A percentile compares a stretch with the other conserved stretches of the same genome.
Evolutionary conservation across 1,140 invertebrate genomes (phyloP).

Genomic region (Drosophila grimshawi): DNA sequence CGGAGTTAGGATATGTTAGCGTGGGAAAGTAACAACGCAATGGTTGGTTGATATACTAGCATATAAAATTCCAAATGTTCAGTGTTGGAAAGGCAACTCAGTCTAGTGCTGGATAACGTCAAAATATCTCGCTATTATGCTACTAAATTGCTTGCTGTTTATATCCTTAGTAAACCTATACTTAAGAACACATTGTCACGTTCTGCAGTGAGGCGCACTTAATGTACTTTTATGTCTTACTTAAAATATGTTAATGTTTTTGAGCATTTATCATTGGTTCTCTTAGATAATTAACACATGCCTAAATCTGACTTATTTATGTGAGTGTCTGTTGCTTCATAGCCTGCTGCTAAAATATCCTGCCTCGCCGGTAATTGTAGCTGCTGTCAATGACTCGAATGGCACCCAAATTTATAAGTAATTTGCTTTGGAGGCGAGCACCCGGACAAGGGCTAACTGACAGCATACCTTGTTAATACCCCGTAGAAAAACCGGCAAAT

Average conservation of each 20-base stretch:
- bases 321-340: constrained; percentile 15
- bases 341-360: constrained; percentile 21
- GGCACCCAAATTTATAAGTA: constrained; percentile 70
- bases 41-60: too few species aligned
- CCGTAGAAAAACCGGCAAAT: not conserved
- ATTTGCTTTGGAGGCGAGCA: constrained; percentile 32
- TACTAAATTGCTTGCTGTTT: too few species aligned
- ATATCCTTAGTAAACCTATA: too few species aligned
- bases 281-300: constrained; percentile 62
- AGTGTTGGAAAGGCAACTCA: too few species aligned
- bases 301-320: constrained; percentile 78
- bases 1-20: not conserved
- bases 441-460: not conserved
- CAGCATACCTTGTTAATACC: constrained; percentile 44
- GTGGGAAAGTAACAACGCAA: too few species aligned
- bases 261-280: constrained; percentile 25
- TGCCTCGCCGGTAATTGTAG: constrained; percentile 65
- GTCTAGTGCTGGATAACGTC: not conserved
- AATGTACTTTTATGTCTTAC: constrained; percentile 17
- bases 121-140: too few species aligned
- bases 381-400: constrained; percentile 72
- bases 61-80: too few species aligned
- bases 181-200: not conserved
- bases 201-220: not conserved
- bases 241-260: constrained; percentile 46